A percentile compares a stretch with the other conserved stretches of the same genome.
Evolutionary conservation across 2,888 invertebrate genomes (phyloP).

Genomic region (Drosophila prostipennis): DNA sequence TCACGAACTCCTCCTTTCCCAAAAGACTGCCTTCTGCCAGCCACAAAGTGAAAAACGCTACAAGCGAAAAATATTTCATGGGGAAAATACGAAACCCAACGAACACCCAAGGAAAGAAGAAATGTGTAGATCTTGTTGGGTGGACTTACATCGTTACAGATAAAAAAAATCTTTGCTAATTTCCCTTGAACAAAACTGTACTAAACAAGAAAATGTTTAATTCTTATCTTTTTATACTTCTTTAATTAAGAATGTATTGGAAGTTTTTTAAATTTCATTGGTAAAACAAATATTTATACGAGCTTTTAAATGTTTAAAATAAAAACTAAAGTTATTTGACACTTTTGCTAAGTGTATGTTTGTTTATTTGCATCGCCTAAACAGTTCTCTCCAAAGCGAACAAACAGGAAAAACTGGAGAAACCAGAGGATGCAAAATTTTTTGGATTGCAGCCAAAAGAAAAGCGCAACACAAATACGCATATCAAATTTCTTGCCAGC

Average conservation of each 20-base stretch:
- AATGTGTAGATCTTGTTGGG: neutral
- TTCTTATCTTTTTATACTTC: no score
- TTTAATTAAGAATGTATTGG: no score
- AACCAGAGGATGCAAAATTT: slow-evolving; percentile 12
- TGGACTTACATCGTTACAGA: slow-evolving; percentile 18
- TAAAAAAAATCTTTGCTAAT: neutral
- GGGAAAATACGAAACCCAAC: slow-evolving; percentile 46
- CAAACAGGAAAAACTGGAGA: slow-evolving; percentile 24
- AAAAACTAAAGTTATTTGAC: no score
- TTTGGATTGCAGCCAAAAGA: slow-evolving; percentile 68
- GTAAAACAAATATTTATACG: no score
- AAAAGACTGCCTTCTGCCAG: slow-evolving; percentile 36
- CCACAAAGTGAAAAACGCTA: slow-evolving; percentile 70
- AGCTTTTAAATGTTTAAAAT: no score
- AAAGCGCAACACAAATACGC: slow-evolving; percentile 78
- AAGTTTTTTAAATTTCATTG: no score
- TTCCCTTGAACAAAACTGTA: no score
- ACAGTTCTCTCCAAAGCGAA: slow-evolving; percentile 45
- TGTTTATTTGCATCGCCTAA: slow-evolving; percentile 75
- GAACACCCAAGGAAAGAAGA: slow-evolving; percentile 10
- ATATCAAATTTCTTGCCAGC: slow-evolving; percentile 70
- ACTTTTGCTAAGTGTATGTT: slow-evolving; percentile 24
- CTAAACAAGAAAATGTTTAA: no score
- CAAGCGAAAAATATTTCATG: slow-evolving; percentile 76
- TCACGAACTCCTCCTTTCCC: slow-evolving; percentile 14